Evolutionary conservation across 2,797 vertebrate genomes (phyloP).

Genomic region (Yasuhikotakia modesta): DNA sequence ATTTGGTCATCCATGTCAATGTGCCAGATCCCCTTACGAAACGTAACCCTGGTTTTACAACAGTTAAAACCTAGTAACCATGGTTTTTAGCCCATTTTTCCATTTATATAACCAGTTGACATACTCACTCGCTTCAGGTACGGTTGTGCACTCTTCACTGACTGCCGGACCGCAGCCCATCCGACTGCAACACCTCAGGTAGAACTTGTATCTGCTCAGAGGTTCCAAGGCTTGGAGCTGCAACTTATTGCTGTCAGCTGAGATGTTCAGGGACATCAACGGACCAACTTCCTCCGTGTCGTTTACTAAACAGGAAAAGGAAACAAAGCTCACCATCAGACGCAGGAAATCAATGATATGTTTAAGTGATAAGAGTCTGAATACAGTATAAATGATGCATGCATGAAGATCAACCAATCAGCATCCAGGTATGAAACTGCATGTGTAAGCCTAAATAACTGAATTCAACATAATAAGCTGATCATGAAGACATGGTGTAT

Average conservation of each 20-base stretch:
- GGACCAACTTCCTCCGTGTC: conserved; percentile 84
- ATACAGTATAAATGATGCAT: background rate
- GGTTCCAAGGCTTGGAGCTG: conserved; percentile 81
- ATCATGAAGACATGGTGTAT: background rate
- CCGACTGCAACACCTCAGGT: conserved; percentile 87
- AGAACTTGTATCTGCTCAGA: conserved; percentile 91
- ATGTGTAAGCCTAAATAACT: background rate
- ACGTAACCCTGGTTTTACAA: no score
- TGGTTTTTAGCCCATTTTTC: no score
- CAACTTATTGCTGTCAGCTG: conserved; percentile 78
- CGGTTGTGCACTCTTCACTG: conserved; percentile 86
- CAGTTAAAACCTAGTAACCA: no score
- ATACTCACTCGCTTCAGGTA: conserved; percentile 88
- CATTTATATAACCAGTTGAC: background rate
- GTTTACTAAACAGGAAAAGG: conserved; percentile 80
- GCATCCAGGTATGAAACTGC: background rate
- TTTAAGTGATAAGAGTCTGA: background rate
- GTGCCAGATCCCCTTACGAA: conserved; percentile 9
- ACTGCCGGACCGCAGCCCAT: conserved; percentile 85
- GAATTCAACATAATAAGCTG: background rate
- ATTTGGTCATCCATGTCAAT: conserved; percentile 50
- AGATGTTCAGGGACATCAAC: conserved; percentile 78
- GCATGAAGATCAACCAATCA: background rate
- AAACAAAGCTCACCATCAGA: background rate
- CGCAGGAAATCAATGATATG: background rate